Evolutionary conservation across 2,113 vertebrate species (phyloP).

Genomic region (Corydoras maculifer): DNA sequence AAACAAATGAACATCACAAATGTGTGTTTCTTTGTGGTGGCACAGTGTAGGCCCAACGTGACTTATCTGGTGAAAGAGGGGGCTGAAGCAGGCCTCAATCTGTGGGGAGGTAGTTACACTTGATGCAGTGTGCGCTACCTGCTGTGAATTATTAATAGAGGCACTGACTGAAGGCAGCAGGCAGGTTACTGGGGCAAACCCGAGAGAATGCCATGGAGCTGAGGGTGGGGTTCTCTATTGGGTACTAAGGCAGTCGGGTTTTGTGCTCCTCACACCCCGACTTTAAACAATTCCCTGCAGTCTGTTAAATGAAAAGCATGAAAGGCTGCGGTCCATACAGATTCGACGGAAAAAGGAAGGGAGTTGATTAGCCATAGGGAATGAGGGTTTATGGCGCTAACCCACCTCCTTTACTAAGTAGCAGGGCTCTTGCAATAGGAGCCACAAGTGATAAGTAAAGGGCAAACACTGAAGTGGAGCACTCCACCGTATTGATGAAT

Average conservation of each 20-base stretch:
- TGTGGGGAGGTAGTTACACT: slow-evolving; percentile 68
- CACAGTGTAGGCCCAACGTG: slow-evolving; percentile 30
- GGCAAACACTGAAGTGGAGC: slow-evolving; percentile 69
- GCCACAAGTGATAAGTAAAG: slow-evolving; percentile 80
- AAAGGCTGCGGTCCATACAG: slow-evolving; percentile 31
- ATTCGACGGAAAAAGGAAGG: slow-evolving; percentile 29
- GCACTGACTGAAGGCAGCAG: slow-evolving; percentile 77
- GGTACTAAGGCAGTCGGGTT: slow-evolving; percentile 32
- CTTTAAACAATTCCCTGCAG: slow-evolving; percentile 3
- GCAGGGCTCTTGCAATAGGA: slow-evolving; percentile 61
- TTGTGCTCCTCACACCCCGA: slow-evolving; percentile 36
- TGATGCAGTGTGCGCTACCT: slow-evolving; percentile 60
- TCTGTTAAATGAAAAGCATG: slow-evolving; percentile 33
- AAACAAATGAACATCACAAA: slow-evolving; percentile 38
- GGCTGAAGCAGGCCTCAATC: slow-evolving; percentile 37
- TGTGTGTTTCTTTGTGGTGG: slow-evolving; percentile 33
- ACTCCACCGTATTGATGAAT: slow-evolving; percentile 77
- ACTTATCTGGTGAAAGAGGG: slow-evolving; percentile 37
- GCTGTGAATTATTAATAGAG: slow-evolving; percentile 85
- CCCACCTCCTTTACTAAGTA: slow-evolving; percentile 29
- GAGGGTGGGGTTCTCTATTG: slow-evolving; percentile 28
- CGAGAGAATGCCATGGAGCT: slow-evolving; percentile 19
- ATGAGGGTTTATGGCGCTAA: slow-evolving; percentile 18
- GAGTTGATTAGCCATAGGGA: slow-evolving; percentile 42
- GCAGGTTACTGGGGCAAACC: slow-evolving; percentile 63